These are phyloP conservation scores for Magallana nippona DNA, from an alignment of 2,888 invertebrate genomes.

Conservation along the genomic window DNA sequence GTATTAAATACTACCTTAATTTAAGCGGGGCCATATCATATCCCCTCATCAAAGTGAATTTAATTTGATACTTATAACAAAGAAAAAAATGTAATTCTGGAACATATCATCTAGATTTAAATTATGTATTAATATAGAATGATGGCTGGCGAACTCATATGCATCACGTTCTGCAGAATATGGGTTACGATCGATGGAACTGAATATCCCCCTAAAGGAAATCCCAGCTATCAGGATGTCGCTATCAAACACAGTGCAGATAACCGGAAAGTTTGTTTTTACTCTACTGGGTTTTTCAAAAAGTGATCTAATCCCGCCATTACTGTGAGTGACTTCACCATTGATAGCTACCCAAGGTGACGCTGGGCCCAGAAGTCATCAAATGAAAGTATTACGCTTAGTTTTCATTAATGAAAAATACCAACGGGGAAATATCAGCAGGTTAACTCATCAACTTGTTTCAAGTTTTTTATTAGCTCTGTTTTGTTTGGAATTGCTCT, in stretches of 20 bases:
- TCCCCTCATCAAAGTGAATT: slow-evolving; percentile 2
- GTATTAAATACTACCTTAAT: background rate
- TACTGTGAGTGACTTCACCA: background rate
- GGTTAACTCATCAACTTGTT: background rate
- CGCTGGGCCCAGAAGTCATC: background rate
- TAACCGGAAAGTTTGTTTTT: background rate
- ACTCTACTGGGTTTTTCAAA: background rate
- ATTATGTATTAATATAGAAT: background rate
- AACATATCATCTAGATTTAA: background rate
- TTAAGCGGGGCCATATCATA: background rate
- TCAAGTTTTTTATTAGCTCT: background rate
- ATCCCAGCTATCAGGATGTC: background rate
- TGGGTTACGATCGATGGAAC: background rate
- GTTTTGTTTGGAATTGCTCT: no score
- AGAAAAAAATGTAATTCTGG: background rate
- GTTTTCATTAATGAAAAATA: slow-evolving; percentile 11
- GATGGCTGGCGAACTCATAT: background rate
- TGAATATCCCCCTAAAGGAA: background rate
- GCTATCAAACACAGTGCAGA: background rate
- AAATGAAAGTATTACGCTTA: background rate
- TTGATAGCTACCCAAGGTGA: background rate
- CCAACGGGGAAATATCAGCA: background rate
- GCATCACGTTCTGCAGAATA: background rate
- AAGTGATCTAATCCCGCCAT: background rate
- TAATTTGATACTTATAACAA: background rate